Base-by-base conservation (phyloP, 37 sponge, comb jelly and placozoan genomes). In the Haliclona indistincta region DNA sequence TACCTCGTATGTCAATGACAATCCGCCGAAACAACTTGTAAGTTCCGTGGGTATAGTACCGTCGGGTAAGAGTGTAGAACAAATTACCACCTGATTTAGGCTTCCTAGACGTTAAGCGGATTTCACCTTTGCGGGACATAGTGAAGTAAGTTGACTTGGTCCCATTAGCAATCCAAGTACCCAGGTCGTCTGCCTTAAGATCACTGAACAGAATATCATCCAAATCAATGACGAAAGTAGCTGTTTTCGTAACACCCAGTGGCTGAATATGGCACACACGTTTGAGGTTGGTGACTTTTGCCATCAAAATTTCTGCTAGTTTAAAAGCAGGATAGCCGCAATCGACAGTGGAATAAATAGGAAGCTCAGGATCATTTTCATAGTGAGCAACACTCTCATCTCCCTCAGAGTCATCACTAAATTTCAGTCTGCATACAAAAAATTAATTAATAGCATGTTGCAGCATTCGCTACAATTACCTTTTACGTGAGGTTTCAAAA, bases 111-210 rank as follows among this genome's bases (percentile, higher is more conserved):
- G 73, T 6, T 20, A 53, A 54, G 15, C 7, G 17, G 17, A 73
- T 54, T 15, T 4, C 2, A 34, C 58, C 58, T 34, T 26, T 32
- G 29, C 30, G 38, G 7, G 36, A 73, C 56, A 54, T 35, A 35
- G 26, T 34, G 38, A 52, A 73, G 34, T 69, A 43, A 35, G 73
- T 73, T 54, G 61, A 37, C 45, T 73, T 75, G 35, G 76, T 75
- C 13, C 76, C 64, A 39, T 32, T 75, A n/a, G 41, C 23, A 25
- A n/a, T 61, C 76, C 76, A 75, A 39, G 43, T 20, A n/a, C 76
- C 76, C 28, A 75, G 26, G 64, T 75, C 76, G 34, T 75, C 76
- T 2, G 58, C 56, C 38, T 54, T 75, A 7, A 75, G 43, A 61
- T 75, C 76, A 25, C 26, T 33, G 38, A 75, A 75, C 22, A 32